Evolutionary conservation across 1,140 invertebrate genomes (phyloP).

Genomic region (Planococcus citri): DNA sequence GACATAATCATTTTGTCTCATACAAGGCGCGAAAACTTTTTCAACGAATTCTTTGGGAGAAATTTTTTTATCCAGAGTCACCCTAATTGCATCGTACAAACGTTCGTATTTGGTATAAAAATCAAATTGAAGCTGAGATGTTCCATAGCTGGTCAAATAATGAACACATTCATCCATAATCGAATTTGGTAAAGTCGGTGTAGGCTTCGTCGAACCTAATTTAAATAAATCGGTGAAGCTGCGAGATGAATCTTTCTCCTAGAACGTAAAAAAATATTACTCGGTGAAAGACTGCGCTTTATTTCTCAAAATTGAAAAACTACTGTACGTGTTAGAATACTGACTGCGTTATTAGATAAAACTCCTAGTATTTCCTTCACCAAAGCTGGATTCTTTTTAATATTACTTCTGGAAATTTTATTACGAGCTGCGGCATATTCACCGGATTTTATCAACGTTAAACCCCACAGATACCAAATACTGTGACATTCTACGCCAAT

Average conservation of each 20-base stretch:
- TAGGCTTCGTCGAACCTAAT: background rate
- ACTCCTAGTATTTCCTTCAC: conserved; percentile 25
- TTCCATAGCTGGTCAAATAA: conserved; percentile 58
- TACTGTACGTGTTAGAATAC: background rate
- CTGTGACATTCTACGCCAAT: conserved; percentile 58
- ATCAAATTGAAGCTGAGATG: conserved; percentile 47
- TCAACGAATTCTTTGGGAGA: conserved; percentile 55
- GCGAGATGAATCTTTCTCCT: background rate
- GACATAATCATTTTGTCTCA: conserved; percentile 44
- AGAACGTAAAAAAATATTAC: background rate
- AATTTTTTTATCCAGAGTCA: conserved; percentile 48
- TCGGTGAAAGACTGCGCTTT: background rate
- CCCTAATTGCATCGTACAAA: conserved; percentile 44
- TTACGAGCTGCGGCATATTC: conserved; percentile 57
- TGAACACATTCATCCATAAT: conserved; percentile 54
- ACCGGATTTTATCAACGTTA: conserved; percentile 64
- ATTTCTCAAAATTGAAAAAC: background rate
- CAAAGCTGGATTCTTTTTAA: conserved; percentile 24
- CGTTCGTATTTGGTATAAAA: conserved; percentile 54
- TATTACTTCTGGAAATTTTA: conserved; percentile 43
- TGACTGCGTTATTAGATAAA: conserved; percentile 16
- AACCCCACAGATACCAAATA: conserved; percentile 76
- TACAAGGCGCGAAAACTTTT: conserved; percentile 48
- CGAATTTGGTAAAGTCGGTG: background rate
- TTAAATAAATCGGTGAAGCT: background rate